A percentile compares a stretch with the other conserved stretches of the same genome.
These are phyloP conservation scores for Protodeltote pygarga DNA, from an alignment of 2,888 invertebrate species.

Conservation along the genomic window DNA sequence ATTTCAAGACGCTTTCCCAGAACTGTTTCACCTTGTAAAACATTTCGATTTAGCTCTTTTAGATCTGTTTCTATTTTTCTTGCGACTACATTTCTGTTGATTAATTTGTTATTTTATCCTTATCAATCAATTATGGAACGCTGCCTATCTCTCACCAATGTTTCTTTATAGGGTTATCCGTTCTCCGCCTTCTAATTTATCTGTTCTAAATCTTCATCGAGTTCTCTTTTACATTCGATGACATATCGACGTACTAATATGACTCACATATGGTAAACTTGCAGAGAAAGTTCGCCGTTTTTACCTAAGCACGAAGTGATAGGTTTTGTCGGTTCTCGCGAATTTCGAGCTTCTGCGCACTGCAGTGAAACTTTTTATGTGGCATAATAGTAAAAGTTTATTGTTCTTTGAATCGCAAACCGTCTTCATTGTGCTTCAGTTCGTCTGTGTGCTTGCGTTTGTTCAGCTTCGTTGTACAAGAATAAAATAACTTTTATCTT, in stretches of 20 bases:
- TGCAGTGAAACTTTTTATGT: conserved; percentile 59
- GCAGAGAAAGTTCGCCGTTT: conserved; percentile 64
- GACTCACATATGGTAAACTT: conserved; percentile 42
- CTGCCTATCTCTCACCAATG: too few relatives aligned
- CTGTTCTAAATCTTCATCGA: neutral
- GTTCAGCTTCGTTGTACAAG: conserved; percentile 13
- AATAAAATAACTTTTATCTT: conserved; percentile 14
- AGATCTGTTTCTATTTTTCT: conserved; percentile 4
- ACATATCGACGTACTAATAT: conserved; percentile 23
- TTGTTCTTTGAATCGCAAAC: conserved; percentile 50
- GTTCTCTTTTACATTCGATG: conserved; percentile 17
- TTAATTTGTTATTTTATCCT: too few relatives aligned
- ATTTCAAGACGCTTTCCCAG: conserved; percentile 21
- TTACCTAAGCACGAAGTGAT: conserved; percentile 62
- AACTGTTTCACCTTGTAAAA: conserved; percentile 27
- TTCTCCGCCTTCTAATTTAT: conserved; percentile 3
- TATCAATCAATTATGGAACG: too few relatives aligned
- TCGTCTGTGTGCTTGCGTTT: conserved; percentile 41
- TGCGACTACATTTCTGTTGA: too few relatives aligned
- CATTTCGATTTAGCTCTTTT: conserved; percentile 26
- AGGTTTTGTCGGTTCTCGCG: conserved; percentile 52
- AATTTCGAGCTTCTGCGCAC: conserved; percentile 45
- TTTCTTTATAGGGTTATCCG: too few relatives aligned
- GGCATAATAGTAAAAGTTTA: conserved; percentile 54
- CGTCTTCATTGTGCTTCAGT: conserved; percentile 49